Evolutionary conservation across 2,113 vertebrate species (phyloP).

Genomic region (Chamaea fasciata): DNA sequence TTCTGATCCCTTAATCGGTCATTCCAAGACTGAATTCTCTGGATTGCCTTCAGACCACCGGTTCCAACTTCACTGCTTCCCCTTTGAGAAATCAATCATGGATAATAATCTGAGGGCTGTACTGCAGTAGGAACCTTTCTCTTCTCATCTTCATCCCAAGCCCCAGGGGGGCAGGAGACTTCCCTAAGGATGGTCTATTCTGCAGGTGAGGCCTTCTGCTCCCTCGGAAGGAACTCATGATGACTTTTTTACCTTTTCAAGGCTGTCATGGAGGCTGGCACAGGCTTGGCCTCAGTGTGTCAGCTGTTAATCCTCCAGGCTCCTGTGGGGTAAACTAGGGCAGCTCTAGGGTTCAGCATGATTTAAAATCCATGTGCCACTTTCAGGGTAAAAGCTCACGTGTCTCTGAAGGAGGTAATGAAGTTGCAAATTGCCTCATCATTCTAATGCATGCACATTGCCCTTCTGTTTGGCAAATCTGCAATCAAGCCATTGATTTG

Average conservation of each 20-base stretch:
- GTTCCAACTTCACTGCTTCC: neutral
- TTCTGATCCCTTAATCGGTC: neutral
- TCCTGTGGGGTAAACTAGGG: neutral
- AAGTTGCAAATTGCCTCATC: conserved; percentile 34
- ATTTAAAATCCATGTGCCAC: neutral
- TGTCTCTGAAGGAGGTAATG: conserved; percentile 3
- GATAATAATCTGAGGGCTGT: neutral
- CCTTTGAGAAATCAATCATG: neutral
- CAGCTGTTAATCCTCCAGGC: neutral
- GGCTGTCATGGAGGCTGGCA: accelerated
- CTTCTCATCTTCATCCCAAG: neutral
- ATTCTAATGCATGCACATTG: conserved; percentile 17
- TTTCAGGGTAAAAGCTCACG: neutral
- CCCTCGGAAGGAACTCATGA: neutral
- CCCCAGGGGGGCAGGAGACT: neutral
- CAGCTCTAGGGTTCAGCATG: neutral
- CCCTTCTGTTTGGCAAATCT: conserved; percentile 26
- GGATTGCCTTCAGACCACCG: neutral
- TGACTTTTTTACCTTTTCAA: neutral
- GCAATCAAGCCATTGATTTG: conserved; percentile 20
- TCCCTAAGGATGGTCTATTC: neutral
- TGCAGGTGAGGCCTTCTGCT: neutral
- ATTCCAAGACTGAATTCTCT: neutral
- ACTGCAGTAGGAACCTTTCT: neutral
- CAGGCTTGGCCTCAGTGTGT: neutral